These are phyloP conservation scores for Phyllostomus hastatus DNA, from an alignment of 2,113 vertebrate species.

Conservation along the genomic window DNA sequence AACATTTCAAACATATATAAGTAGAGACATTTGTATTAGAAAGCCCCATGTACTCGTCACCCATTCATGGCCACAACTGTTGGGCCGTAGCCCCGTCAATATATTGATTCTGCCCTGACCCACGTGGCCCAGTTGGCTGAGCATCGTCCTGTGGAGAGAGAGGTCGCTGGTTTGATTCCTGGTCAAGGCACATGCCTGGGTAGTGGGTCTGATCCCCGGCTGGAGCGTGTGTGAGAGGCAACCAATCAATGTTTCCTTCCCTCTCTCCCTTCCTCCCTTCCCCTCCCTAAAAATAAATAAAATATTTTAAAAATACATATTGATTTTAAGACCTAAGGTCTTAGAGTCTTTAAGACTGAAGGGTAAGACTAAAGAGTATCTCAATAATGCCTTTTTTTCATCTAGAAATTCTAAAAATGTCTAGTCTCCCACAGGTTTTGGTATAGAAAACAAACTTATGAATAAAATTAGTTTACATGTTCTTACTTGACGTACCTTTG, in stretches of 20 bases:
- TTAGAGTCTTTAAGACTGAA: not conserved
- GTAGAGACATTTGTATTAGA: not conserved
- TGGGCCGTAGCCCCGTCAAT: not conserved
- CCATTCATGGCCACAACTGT: not conserved
- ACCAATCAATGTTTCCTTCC: too few relatives aligned
- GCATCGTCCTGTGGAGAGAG: too few relatives aligned
- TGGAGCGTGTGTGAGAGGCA: too few relatives aligned
- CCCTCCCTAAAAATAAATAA: too few relatives aligned
- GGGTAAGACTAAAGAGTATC: not conserved
- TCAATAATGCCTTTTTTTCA: not conserved
- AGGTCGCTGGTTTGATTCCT: too few relatives aligned
- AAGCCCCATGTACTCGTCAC: not conserved
- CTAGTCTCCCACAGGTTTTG: not conserved
- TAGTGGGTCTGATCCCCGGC: too few relatives aligned
- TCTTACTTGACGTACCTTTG: not conserved
- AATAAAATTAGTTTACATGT: not conserved
- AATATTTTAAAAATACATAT: too few relatives aligned
- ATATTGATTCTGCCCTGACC: not conserved
- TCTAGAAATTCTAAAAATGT: not conserved
- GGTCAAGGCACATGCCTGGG: too few relatives aligned
- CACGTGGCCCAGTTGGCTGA: too few relatives aligned
- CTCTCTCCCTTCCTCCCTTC: too few relatives aligned
- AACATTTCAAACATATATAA: conserved; percentile 3
- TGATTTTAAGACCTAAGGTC: not conserved
- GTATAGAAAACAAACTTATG: not conserved